phyloP scores from a whole-genome alignment of 2,113 vertebrate genomes.

The Pterocles burchelli region DNA sequence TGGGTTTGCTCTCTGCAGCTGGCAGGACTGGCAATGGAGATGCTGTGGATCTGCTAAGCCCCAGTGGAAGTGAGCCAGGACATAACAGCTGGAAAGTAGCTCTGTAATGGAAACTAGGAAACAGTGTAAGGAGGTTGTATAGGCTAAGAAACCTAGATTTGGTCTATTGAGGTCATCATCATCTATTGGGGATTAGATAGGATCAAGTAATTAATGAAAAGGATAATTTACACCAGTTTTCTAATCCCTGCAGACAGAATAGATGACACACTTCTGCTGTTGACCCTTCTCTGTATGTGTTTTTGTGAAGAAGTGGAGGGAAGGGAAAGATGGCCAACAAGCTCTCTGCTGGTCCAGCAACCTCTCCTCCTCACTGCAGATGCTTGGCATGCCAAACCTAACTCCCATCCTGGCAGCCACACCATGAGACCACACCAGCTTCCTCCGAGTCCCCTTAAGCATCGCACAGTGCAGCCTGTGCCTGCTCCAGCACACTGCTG shows the following conservation, averaged over 20 bases:
- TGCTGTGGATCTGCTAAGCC: neutral
- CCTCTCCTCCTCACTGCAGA: neutral
- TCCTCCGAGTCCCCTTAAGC: neutral
- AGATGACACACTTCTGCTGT: conserved; percentile 33
- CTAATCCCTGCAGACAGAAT: neutral
- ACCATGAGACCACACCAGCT: fast-evolving
- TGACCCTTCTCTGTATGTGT: neutral
- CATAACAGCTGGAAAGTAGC: neutral
- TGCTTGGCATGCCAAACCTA: neutral
- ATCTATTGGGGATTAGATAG: conserved; percentile 11
- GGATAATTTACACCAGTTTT: conserved; percentile 33
- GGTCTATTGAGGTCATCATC: conserved; percentile 6
- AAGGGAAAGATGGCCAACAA: neutral
- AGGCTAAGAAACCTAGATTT: conserved; percentile 15
- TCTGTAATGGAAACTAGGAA: neutral
- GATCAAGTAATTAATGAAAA: conserved; percentile 63
- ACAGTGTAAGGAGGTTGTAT: neutral
- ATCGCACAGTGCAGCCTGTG: neutral
- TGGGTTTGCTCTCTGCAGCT: neutral
- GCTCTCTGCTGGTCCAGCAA: neutral
- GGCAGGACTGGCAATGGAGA: fast-evolving
- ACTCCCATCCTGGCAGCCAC: neutral
- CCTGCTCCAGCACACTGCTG: neutral
- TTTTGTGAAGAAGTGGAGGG: neutral
- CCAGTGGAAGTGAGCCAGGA: neutral